These are phyloP conservation scores for Cochlearius cochlearius DNA, from an alignment of 2,113 vertebrate species.

Conservation along the genomic window DNA sequence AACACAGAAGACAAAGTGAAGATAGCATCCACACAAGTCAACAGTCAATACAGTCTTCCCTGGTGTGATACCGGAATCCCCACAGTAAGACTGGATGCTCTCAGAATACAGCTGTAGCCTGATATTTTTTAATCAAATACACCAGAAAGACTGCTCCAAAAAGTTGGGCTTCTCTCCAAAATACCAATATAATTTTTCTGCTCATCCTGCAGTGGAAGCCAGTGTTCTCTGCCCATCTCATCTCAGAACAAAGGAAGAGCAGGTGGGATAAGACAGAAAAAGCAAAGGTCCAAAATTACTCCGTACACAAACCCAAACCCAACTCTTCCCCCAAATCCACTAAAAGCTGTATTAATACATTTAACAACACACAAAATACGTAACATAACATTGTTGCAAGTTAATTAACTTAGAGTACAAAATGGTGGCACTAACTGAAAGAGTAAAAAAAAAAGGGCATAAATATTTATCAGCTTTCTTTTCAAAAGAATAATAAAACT, in stretches of 20 bases:
- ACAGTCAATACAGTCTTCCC: not conserved
- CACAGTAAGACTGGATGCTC: not conserved
- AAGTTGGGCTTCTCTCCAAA: not conserved
- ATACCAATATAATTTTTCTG: not conserved
- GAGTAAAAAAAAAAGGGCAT: constrained; percentile 58
- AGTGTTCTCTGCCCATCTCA: not conserved
- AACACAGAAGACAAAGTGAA: not conserved
- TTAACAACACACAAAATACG: not conserved
- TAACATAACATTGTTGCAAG: not conserved
- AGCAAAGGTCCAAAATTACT: not conserved
- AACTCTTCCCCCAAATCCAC: not conserved
- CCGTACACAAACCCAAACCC: not conserved
- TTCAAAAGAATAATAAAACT: constrained; percentile 69
- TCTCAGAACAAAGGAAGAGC: constrained; percentile 2
- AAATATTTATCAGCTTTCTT: constrained; percentile 76
- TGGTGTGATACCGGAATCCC: not conserved
- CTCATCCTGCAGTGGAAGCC: not conserved
- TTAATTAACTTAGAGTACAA: not conserved
- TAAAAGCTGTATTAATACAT: not conserved
- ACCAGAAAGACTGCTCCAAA: not conserved
- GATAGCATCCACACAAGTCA: not conserved
- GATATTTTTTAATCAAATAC: not conserved
- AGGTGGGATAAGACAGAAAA: not conserved
- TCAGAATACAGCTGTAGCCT: not conserved
- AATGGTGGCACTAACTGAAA: constrained; percentile 34